phyloP scores from a whole-genome alignment of 2,888 invertebrate genomes.

The Macaria notata region DNA sequence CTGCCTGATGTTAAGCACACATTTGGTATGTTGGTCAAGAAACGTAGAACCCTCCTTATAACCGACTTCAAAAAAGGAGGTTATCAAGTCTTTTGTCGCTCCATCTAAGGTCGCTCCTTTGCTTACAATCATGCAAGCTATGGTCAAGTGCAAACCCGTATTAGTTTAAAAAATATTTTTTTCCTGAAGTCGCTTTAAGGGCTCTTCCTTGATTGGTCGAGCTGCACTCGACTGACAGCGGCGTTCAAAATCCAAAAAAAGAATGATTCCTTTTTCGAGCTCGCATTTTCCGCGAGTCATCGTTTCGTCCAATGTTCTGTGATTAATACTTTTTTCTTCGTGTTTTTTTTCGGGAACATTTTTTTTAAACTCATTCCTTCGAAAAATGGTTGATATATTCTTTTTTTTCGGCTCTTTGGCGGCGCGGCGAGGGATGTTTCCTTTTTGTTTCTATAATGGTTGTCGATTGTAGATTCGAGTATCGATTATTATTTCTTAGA shows the following conservation, averaged over 20 bases:
- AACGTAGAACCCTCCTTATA: too few species aligned
- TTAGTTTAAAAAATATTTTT: too few species aligned
- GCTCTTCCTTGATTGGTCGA: conserved; percentile 38
- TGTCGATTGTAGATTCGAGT: conserved; percentile 22
- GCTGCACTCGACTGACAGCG: conserved; percentile 52
- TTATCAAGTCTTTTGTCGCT: too few species aligned
- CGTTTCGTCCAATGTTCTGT: conserved; percentile 60
- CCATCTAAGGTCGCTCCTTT: too few species aligned
- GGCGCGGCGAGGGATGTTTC: conserved; percentile 24
- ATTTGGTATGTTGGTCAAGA: too few species aligned
- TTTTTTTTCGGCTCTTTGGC: conserved; percentile 26
- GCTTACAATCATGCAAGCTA: too few species aligned
- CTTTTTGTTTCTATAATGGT: conserved; percentile 33
- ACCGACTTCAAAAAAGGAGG: too few species aligned
- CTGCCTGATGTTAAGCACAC: too few species aligned
- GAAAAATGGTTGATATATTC: conserved; percentile 12
- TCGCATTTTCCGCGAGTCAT: conserved; percentile 70
- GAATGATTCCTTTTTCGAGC: conserved; percentile 49
- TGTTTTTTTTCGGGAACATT: conserved; percentile 28
- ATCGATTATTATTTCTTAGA: not conserved
- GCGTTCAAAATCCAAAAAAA: conserved; percentile 61
- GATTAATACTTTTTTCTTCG: conserved; percentile 62
- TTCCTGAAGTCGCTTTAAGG: not conserved
- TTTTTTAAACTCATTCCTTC: conserved; percentile 23
- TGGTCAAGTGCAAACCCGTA: too few species aligned